Base-by-base conservation (phyloP, 2,888 invertebrate genomes). In the Drosophila cognata region DNA sequence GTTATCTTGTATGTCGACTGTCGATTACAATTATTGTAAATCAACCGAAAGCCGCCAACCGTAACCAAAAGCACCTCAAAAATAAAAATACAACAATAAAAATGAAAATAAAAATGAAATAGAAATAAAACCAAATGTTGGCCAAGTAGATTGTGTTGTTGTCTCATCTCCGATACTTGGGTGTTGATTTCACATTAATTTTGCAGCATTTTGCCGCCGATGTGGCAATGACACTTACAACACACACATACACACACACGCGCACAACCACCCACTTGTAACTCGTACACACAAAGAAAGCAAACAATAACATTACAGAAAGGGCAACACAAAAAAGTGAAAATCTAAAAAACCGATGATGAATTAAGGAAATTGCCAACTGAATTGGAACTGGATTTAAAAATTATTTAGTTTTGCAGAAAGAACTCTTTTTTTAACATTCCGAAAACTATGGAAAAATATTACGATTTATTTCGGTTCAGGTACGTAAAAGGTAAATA, bases 11-110 rank as follows among this genome's bases (percentile, higher is more conserved):
- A 11, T 4, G 53, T 67, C 67, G 46, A 61, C 64, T 79, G 76
- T 82, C 83, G 69, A 72, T 75, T 53, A 82, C 74, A 77, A 77
- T 85, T 77, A 82, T 77, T 71, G 68, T 82, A 82, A 87, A 87
- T 84, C 85, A 84, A 75, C 70, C 73, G 65, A 60, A 73, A 46
- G 71, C 74, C 67, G 61, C 31, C 48, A 53, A 38, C 70, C 77
- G 52, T 46, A 55, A 18, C 77, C 43, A 28, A 60, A 41, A 60
- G 41, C 35, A 31, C 16, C 35, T 41, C 25, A 46, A 48, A 59
- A 25, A 38, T 11, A 56, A 21, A 46, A 46, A 16, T 4, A 25
- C 46, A 46, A 16, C 46, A 46, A 25, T 46, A 46, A 58, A 46
- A 61, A 35, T 13, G 52, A 21, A 31, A 43, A 31, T 6, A 59